These are phyloP conservation scores for Meandrusa payeni DNA, from an alignment of 2,888 invertebrate genomes.

Conservation along the genomic window DNA sequence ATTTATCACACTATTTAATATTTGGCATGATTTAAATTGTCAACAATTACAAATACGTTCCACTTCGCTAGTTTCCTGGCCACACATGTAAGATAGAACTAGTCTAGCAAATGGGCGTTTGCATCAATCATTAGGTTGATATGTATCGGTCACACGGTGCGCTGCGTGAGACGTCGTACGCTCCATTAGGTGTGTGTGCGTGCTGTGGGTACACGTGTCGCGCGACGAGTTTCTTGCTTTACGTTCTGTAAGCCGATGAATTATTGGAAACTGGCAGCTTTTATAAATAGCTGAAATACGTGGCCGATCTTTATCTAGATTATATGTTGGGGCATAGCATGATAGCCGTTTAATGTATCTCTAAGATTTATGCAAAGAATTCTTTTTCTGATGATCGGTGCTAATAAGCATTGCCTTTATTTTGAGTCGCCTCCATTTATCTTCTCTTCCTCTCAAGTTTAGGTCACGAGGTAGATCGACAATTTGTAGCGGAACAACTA, in stretches of 20 bases:
- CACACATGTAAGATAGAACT: slow-evolving; percentile 40
- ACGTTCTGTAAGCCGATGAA: slow-evolving; percentile 27
- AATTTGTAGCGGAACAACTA: too few species aligned
- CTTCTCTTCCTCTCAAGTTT: too few species aligned
- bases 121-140: slow-evolving; percentile 69
- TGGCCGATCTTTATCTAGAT: slow-evolving; percentile 8
- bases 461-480: too few species aligned
- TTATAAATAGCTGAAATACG: slow-evolving; percentile 18
- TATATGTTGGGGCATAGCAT: not conserved
- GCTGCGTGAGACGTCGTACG: slow-evolving; percentile 20
- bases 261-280: slow-evolving; percentile 23
- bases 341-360: not conserved
- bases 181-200: slow-evolving; percentile 2
- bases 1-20: too few species aligned
- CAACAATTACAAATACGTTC: too few species aligned
- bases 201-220: slow-evolving; percentile 23
- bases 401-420: too few species aligned
- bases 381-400: not conserved
- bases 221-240: slow-evolving; percentile 24
- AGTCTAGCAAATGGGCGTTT: slow-evolving; percentile 59
- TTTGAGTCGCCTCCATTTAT: too few species aligned
- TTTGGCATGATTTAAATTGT: too few species aligned
- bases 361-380: not conserved
- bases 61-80: slow-evolving; percentile 36
- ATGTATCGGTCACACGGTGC: slow-evolving; percentile 62